These are phyloP conservation scores for Eidolon helvum DNA, from an alignment of 2,113 vertebrate genomes.

Conservation along the genomic window DNA sequence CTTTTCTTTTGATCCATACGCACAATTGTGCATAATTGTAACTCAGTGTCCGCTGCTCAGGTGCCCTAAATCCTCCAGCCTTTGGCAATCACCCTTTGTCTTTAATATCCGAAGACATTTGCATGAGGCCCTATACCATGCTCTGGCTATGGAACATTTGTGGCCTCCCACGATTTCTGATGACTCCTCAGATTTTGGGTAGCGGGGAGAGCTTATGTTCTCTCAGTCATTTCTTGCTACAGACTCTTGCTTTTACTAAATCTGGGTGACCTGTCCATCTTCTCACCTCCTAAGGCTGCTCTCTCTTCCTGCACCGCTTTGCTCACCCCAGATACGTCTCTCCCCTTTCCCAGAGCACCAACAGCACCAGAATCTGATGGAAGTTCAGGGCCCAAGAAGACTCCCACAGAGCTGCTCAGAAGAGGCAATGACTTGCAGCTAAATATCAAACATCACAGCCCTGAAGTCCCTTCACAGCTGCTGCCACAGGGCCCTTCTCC, in stretches of 20 bases:
- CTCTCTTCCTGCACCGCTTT: too few species aligned
- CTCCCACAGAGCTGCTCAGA: background rate
- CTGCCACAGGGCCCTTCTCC: background rate
- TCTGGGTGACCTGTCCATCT: background rate
- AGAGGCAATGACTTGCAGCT: background rate
- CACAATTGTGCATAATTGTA: too few species aligned
- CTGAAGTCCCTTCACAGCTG: accelerated
- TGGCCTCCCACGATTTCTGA: background rate
- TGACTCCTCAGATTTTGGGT: background rate
- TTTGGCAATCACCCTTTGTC: background rate
- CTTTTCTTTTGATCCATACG: background rate
- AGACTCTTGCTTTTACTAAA: background rate
- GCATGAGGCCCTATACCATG: background rate
- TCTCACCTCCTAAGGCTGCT: background rate
- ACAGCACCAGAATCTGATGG: background rate
- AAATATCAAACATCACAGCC: background rate
- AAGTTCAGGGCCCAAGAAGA: background rate
- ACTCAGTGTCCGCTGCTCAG: background rate
- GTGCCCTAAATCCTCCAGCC: background rate
- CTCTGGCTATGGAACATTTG: background rate
- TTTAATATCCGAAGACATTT: background rate
- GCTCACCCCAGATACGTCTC: background rate
- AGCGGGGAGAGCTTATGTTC: background rate
- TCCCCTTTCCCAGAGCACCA: background rate
- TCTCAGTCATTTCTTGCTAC: background rate